Evolutionary conservation across 2,113 vertebrate genomes (phyloP).

Genomic region (Pterocles orientalis): DNA sequence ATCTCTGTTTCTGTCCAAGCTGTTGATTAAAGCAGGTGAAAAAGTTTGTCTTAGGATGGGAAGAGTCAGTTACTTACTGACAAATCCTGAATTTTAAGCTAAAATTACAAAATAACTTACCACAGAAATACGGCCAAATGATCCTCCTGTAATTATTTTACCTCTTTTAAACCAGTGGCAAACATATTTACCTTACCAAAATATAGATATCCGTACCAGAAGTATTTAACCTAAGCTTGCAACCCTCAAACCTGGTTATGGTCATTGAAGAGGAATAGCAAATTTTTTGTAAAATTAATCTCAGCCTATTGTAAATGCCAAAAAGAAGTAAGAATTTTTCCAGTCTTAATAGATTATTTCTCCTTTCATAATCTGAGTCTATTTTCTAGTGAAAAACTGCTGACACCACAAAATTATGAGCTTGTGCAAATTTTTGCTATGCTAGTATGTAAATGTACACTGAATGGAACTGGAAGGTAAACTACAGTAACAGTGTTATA

Average conservation of each 20-base stretch:
- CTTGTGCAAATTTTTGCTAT: background rate
- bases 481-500: background rate
- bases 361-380: background rate
- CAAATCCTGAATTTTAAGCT: background rate
- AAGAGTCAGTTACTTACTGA: background rate
- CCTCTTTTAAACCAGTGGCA: background rate
- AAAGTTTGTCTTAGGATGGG: background rate
- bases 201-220: background rate
- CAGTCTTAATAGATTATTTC: background rate
- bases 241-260: background rate
- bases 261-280: background rate
- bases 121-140: background rate
- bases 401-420: background rate
- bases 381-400: background rate
- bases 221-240: background rate
- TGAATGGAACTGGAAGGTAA: background rate
- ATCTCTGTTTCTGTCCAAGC: background rate
- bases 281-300: background rate
- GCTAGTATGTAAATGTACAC: background rate
- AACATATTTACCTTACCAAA: background rate
- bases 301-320: background rate
- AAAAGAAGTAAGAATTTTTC: background rate
- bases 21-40: background rate
- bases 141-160: background rate
- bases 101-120: background rate